Conservation (phyloP, 2,113 vertebrate species). For the Oreochromis niloticus region DNA sequence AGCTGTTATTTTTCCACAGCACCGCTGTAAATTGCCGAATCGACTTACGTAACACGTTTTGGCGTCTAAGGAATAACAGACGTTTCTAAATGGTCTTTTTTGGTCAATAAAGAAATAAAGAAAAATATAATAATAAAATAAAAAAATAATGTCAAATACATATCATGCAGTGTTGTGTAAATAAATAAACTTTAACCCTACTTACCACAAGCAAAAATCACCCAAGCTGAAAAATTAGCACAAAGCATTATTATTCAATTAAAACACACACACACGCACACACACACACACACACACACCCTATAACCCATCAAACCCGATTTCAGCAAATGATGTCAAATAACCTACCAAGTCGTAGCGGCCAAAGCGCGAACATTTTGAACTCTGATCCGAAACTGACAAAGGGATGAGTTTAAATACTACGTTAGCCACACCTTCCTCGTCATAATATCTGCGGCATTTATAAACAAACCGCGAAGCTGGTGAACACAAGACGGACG, state of each 20-base stretch:
- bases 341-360: background rate
- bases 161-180: background rate
- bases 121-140: background rate
- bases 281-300: accelerated
- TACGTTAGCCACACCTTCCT: background rate
- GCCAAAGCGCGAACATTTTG: background rate
- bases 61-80: background rate
- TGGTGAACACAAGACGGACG: background rate
- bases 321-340: background rate
- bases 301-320: background rate
- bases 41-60: background rate
- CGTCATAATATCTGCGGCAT: background rate
- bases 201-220: background rate
- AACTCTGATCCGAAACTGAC: background rate
- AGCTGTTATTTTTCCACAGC: background rate
- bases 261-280: background rate
- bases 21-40: background rate
- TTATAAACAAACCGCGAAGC: background rate
- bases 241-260: background rate
- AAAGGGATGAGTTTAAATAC: background rate
- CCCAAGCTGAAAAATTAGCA: background rate
- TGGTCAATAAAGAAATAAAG: background rate
- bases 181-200: background rate
- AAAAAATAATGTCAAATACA: background rate
- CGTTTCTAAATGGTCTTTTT: background rate